Base-by-base conservation (phyloP, 2,113 vertebrate species). In the Lophochroa leadbeateri region DNA sequence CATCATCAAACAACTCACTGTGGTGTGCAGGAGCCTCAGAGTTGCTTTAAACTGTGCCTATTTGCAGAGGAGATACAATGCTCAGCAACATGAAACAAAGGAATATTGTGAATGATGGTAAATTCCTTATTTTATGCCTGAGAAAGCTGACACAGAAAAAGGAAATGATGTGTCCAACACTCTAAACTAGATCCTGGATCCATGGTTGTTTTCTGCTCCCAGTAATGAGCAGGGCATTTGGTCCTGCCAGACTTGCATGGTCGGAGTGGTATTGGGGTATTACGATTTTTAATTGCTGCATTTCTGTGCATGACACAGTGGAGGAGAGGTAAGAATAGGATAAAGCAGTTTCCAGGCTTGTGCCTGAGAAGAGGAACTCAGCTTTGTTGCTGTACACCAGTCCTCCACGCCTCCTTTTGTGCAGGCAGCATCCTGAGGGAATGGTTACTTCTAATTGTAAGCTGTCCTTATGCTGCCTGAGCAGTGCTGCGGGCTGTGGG, bases 401-500 rank as follows among this genome's bases (percentile, higher is more conserved):
- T 28, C 4, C 4, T 11, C 27, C 39, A 13, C 5, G 20, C 29
- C 47, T 88, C 41, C 5, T 2, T 53, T 52, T 70, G 43, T 2
- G 6, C 58, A 31, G 17, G 55, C 10, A 33, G 53, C 17, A 43
- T 39, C 71, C 75, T 43, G 33, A 57, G 67, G 35, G 31, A 25
- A 31, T 14, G n/a, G 13, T 16, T 44, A 24, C 20, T 72, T 47
- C 71, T 65, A 44, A 12, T 11, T 20, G 35, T 43, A 35, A 88
- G 13, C 15, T 68, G 33, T 63, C 18, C 0, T 35, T 39, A 43
- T 16, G 14, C 61, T 82, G 47, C 44, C 67, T 6, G 27, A 61
- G 57, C 43, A 35, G 41, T 0, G 1, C 65, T 31, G 31, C 19
- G 21, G 14, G 6, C 44, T 4, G 1, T 4, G 13, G 10, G 20